Base-by-base conservation (phyloP, 2,113 vertebrate species). In the Malurus elegans region DNA sequence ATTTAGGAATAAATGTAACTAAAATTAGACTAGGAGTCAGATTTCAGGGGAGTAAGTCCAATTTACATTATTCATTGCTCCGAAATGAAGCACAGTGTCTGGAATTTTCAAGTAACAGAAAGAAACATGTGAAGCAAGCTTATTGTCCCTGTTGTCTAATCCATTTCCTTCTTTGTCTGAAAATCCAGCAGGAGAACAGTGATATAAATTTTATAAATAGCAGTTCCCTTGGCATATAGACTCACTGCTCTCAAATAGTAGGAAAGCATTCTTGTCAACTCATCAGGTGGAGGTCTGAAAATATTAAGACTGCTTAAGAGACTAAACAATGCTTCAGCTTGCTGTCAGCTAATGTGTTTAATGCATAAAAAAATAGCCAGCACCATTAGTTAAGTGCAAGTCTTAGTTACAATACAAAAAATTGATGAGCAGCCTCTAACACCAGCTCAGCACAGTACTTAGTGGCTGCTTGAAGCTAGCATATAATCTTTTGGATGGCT, bases 371-470 rank as follows among this genome's bases (percentile, higher is more conserved):
- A 88, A 93, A 79, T 42, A 95, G 56, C 87, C 82, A 87, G 56
- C 56, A 62, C 79, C 87, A 45, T 97, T 96, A 95, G 82, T 88
- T 96, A 96, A 97, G 56, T 96, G 81, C 25, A 89, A 93, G 62
- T 88, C 90, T 91, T 32, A 28, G 90, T 80, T 88, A 79, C 79
- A 91, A 76, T 66, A 80, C 92, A 91, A 97, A 96, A 97, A 95
- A 96, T 84, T 96, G 58, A 95, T 86, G 47, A 95, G 38, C 47
- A 60, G 20, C 32, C 47, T 90, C 93, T 88, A 70, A 78, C n/a
- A 86, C 75, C 65, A 95, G 88, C 78, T 92, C 92, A 97, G 74
- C 85, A 47, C 92, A 81, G 48, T 31, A 29, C 89, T 92, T 92
- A 95, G 89, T 71, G 87, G 57, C 69, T 97, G 87, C 84, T 91